A percentile compares a stretch with the other conserved stretches of the same genome.
Evolutionary conservation across 2,113 vertebrate genomes (phyloP).

Genomic region (Aramus guarauna): DNA sequence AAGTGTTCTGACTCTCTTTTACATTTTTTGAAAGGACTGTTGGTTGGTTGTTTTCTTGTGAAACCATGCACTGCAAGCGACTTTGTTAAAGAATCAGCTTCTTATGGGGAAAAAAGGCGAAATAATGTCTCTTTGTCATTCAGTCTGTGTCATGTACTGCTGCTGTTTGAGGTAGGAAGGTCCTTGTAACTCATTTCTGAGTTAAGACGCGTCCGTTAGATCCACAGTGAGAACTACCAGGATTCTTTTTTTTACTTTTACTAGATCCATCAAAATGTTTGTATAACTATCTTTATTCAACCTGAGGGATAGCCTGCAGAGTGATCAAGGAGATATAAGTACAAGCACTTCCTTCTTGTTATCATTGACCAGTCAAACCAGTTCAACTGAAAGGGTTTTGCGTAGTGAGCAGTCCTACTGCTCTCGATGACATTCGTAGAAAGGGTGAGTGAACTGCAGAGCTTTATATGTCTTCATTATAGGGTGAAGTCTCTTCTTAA

Average conservation of each 20-base stretch:
- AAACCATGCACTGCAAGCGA: neutral
- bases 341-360: neutral
- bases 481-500: conserved; percentile 28
- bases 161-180: neutral
- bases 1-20: neutral
- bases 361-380: conserved; percentile 10
- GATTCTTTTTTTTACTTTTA: neutral
- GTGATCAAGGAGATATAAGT: neutral
- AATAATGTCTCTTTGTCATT: neutral
- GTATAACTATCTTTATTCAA: neutral
- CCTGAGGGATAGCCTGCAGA: neutral
- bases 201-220: neutral
- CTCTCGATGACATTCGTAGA: neutral
- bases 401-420: neutral
- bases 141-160: neutral
- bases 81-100: neutral
- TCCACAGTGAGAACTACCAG: neutral
- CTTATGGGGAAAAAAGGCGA: neutral
- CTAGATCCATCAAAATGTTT: neutral
- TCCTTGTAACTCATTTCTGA: neutral
- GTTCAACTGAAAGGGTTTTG: neutral
- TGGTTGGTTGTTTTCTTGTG: neutral
- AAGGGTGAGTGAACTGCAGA: neutral
- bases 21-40: neutral
- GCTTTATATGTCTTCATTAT: conserved; percentile 29